These are phyloP conservation scores for Eriocheir sinensis DNA, from an alignment of 1,140 invertebrate genomes.

Conservation along the genomic window DNA sequence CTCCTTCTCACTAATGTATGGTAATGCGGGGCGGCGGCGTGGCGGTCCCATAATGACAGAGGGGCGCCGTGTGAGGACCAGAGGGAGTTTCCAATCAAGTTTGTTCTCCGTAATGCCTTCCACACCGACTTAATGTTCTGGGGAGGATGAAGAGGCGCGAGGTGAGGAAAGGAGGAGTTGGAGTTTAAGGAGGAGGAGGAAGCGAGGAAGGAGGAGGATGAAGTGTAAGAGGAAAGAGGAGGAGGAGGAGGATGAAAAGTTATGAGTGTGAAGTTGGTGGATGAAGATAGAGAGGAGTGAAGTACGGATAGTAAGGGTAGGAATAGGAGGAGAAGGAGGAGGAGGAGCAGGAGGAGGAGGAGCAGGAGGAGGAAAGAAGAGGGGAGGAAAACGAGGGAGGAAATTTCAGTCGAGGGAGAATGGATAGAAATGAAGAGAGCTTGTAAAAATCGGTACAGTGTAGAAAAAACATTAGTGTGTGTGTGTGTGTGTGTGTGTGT, in stretches of 20 bases:
- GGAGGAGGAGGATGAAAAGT: not conserved
- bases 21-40: not conserved
- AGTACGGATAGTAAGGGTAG: no score
- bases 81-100: not conserved
- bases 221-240: not conserved
- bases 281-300: not conserved
- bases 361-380: no score
- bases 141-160: not conserved
- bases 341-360: no score
- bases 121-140: not conserved
- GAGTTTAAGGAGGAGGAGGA: not conserved
- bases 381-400: no score
- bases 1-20: not conserved
- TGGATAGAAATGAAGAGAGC: no score
- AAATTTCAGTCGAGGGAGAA: no score
- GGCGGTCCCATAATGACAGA: not conserved
- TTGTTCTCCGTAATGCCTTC: not conserved
- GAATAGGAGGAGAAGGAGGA: no score
- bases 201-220: not conserved
- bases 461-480: not conserved
- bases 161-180: no score
- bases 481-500: slow-evolving; percentile 18
- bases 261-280: no score
- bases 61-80: not conserved
- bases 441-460: no score